Evolutionary conservation across 2,888 invertebrate species (phyloP).

Genomic region (Ditula angustiorana): DNA sequence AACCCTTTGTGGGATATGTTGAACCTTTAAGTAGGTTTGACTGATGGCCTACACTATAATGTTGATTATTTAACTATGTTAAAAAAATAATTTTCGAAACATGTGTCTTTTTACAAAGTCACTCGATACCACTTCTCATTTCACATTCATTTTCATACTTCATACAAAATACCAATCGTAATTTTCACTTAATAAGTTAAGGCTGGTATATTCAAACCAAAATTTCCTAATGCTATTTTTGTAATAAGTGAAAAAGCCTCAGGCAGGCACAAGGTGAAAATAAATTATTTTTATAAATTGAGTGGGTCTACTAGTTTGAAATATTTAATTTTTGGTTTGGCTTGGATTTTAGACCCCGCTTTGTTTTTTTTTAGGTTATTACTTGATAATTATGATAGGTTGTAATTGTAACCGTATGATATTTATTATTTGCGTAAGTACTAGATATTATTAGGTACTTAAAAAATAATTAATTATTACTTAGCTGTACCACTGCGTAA

Average conservation of each 20-base stretch:
- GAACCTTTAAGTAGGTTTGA: background rate
- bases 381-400: constrained; percentile 18
- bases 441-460: constrained; percentile 5
- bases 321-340: background rate
- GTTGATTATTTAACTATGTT: too few species aligned
- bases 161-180: too few species aligned
- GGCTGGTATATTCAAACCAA: too few species aligned
- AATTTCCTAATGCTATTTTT: too few species aligned
- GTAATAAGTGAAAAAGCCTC: too few species aligned
- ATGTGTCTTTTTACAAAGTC: too few species aligned
- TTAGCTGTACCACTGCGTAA: constrained; percentile 28
- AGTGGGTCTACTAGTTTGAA: constrained; percentile 8
- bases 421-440: constrained; percentile 30
- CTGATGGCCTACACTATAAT: background rate
- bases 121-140: too few species aligned
- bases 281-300: background rate
- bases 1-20: background rate
- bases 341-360: constrained; percentile 30
- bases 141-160: too few species aligned
- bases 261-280: background rate
- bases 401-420: constrained; percentile 7
- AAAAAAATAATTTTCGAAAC: too few species aligned
- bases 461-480: background rate
- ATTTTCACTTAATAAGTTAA: too few species aligned
- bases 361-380: constrained; percentile 1